Conservation (phyloP, 2,113 vertebrate species). For the Zosterops hypoxanthus region DNA sequence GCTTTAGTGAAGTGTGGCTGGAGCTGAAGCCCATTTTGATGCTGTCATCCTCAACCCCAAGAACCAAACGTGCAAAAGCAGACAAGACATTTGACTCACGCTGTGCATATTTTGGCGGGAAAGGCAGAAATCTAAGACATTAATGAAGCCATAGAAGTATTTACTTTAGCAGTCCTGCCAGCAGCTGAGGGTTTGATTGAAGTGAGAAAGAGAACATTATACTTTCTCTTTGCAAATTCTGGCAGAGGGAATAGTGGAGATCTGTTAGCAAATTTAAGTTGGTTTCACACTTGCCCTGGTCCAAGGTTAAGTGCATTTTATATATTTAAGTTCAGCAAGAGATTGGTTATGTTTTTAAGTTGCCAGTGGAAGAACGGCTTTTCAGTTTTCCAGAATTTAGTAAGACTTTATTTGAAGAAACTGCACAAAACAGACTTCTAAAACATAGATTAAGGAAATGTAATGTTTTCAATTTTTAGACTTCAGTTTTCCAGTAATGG, state of each 20-base stretch:
- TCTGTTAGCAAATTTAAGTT: constrained; percentile 67
- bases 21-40: not conserved
- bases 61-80: constrained; percentile 45
- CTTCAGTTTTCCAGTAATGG: not conserved
- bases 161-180: constrained; percentile 68
- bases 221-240: constrained; percentile 19
- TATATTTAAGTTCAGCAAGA: constrained; percentile 19
- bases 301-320: constrained; percentile 52
- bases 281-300: constrained; percentile 62
- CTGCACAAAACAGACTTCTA: not conserved
- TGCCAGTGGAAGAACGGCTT: not conserved
- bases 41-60: not conserved
- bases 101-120: constrained; percentile 63
- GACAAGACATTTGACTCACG: constrained; percentile 30
- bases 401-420: constrained; percentile 16
- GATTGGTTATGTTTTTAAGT: constrained; percentile 40
- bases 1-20: not conserved
- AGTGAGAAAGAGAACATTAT: constrained; percentile 53
- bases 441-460: constrained; percentile 4
- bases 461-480: constrained; percentile 1
- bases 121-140: constrained; percentile 59
- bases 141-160: constrained; percentile 64
- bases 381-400: constrained; percentile 25
- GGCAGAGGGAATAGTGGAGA: constrained; percentile 47
- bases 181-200: constrained; percentile 56